These are phyloP conservation scores for Typhlichthys eigenmanni DNA, from an alignment of 2,797 vertebrate genomes.

Conservation along the genomic window DNA sequence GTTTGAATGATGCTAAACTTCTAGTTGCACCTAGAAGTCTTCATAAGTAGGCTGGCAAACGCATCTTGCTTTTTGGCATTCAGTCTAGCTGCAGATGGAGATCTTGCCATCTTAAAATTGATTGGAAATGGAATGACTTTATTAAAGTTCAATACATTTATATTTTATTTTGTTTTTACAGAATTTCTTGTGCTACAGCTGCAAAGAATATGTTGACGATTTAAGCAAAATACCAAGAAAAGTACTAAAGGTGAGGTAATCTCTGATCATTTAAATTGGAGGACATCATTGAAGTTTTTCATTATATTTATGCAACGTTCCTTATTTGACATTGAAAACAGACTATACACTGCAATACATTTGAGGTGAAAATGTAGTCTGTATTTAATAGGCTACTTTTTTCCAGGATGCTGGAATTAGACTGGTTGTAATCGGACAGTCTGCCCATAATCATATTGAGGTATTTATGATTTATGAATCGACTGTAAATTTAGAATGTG, in stretches of 20 bases:
- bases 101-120: background rate
- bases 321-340: background rate
- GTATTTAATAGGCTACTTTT: constrained; percentile 11
- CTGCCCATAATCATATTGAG: constrained; percentile 86
- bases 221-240: constrained; percentile 86
- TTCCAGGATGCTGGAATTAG: constrained; percentile 84
- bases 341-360: no score
- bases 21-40: no score
- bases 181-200: constrained; percentile 93
- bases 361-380: background rate
- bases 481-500: no score
- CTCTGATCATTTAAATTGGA: background rate
- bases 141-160: constrained; percentile 7
- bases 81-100: constrained; percentile 18
- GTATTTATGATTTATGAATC: constrained; percentile 52
- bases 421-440: constrained; percentile 92
- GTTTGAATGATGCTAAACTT: background rate
- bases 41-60: no score
- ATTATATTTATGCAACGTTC: background rate
- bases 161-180: constrained; percentile 49
- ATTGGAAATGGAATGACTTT: constrained; percentile 12
- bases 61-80: no score
- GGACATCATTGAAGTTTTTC: no score
- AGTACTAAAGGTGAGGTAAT: constrained; percentile 77
- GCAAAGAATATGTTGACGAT: constrained; percentile 94